Conservation (phyloP, 2,888 invertebrate species). For the Diarsia brunnea region DNA sequence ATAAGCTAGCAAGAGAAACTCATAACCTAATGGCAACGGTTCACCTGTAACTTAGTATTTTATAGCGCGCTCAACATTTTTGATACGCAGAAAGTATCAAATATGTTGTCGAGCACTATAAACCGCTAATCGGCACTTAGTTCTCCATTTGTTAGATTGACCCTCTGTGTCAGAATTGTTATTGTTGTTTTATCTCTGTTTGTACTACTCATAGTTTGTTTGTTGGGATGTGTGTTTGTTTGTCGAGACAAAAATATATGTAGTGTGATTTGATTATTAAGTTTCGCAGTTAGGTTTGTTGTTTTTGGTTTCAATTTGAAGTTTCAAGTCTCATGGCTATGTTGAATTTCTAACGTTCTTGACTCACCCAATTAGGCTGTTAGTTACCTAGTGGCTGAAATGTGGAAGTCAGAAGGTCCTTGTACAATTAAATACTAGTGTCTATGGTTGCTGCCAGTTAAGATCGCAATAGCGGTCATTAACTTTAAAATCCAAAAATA, state of each 20-base stretch:
- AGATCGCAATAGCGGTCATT: no score
- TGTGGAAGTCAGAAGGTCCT: neutral
- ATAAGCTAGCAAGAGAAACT: slow-evolving; percentile 36
- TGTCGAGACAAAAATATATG: slow-evolving; percentile 1
- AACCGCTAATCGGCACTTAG: slow-evolving; percentile 76
- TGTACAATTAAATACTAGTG: no score
- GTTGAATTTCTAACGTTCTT: neutral
- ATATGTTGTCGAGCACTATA: slow-evolving; percentile 65
- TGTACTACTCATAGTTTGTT: neutral
- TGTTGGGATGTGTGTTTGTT: slow-evolving; percentile 25
- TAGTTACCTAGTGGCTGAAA: neutral
- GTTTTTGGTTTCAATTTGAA: neutral
- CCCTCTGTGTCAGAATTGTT: slow-evolving; percentile 66
- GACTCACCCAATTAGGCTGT: neutral
- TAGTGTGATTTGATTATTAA: neutral
- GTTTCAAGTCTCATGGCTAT: neutral
- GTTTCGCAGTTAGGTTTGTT: neutral
- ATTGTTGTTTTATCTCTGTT: slow-evolving; percentile 53
- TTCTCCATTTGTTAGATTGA: slow-evolving; percentile 78
- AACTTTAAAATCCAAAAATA: no score
- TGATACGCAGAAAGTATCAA: slow-evolving; percentile 62
- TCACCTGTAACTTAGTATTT: slow-evolving; percentile 57
- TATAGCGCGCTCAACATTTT: slow-evolving; percentile 47
- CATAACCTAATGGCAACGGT: slow-evolving; percentile 50
- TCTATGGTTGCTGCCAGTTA: no score